These are phyloP conservation scores for Poeciliopsis gracilis DNA, from an alignment of 2,797 vertebrate species.

Conservation along the genomic window DNA sequence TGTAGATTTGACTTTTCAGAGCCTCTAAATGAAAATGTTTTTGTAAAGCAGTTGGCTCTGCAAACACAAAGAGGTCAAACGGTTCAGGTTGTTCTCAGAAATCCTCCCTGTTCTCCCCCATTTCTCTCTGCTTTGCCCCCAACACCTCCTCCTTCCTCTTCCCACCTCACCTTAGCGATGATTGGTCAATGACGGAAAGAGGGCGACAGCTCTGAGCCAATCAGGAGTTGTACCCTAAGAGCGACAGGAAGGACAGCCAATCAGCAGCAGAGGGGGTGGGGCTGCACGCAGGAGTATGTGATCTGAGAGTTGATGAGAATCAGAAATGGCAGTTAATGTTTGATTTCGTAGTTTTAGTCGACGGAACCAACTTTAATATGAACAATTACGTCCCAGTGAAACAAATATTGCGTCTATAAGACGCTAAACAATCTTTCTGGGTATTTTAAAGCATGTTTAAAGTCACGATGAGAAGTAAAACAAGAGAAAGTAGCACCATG, in stretches of 20 bases:
- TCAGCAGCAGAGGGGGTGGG: conserved; percentile 38
- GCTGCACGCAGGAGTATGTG: conserved; percentile 50
- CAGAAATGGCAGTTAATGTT: conserved; percentile 46
- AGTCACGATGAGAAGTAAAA: background rate
- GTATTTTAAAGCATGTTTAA: background rate
- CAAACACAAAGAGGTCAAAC: conserved; percentile 53
- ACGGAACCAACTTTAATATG: background rate
- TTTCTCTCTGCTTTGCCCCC: conserved; percentile 45
- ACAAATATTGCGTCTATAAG: background rate
- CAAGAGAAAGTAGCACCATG: conserved; percentile 66
- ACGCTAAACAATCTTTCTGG: accelerated
- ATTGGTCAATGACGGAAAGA: conserved; percentile 60
- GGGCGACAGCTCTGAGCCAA: conserved; percentile 44
- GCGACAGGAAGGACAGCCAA: conserved; percentile 44
- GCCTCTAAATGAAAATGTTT: background rate
- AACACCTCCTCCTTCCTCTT: conserved; percentile 26
- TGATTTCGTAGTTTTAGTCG: conserved; percentile 23
- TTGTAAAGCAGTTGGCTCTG: conserved; percentile 12
- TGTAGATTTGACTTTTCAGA: background rate
- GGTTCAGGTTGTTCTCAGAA: conserved; percentile 49
- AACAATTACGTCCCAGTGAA: accelerated
- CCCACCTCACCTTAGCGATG: conserved; percentile 45
- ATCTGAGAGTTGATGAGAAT: conserved; percentile 75
- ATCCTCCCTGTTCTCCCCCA: conserved; percentile 41
- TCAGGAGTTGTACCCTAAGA: conserved; percentile 65